Evolutionary conservation across 1,140 invertebrate species (phyloP), one percentile per base, ranked within the genome.

Genomic region (Zelostemma sp.): DNA sequence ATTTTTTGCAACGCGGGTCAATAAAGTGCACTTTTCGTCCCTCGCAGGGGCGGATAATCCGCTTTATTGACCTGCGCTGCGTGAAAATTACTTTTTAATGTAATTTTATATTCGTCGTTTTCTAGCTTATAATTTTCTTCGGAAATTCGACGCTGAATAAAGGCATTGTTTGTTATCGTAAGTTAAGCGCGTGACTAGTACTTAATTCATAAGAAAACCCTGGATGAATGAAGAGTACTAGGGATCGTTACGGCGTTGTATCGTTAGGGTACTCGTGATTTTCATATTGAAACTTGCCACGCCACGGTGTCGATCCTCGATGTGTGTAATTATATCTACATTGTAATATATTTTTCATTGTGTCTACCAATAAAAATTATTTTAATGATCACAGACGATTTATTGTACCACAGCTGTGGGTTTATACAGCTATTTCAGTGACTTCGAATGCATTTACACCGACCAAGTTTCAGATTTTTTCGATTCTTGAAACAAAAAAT

Each of bases 271-370:
- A 55, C 63, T 71, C 61, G 72, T 66, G 70, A 75, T 55, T 49
- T 75, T 75, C 71, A 75, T 71, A 68, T 74, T 76, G 66, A 76
- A 78, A 75, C 72, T 78, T 81, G 72, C 62, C 69, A 72, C 63
- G 40, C 15, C 33, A 50, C 51, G 74, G 59, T 38, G 49, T 47
- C 45, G 45, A 53, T 38, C 65, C 64, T 62, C 61, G 43, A 71
- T 67, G 51, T 60, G 47, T 49, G 59, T 14, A 72, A 63, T 57
- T 56, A 67, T 64, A 61, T 69, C 54, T 49, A 43, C 71, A 76
- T 75, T 79, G 75, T 79, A 80, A 73, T 79, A 78, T 80, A 80
- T 69, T 67, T 70, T 75, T 71, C 76, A 78, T 66, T 72, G 63
- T 77, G 58, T 60, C 35, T 58, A 67, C 70, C 71, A 75, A 75